Evolutionary conservation across 2,888 invertebrate species (phyloP).

Genomic region (Pegoplata infirma): DNA sequence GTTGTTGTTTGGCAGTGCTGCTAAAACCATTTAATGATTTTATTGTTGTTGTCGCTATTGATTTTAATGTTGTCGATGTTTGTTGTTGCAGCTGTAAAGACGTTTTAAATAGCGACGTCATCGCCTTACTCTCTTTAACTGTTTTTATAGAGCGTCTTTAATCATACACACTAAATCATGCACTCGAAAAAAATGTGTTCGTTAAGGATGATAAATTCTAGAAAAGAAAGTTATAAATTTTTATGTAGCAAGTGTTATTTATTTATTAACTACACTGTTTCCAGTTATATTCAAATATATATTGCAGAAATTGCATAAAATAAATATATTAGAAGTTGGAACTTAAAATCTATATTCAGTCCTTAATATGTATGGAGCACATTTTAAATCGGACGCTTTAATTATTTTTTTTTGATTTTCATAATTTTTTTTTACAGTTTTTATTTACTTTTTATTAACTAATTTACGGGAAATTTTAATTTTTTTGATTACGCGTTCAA

Average conservation of each 20-base stretch:
- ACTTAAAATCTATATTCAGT: too few relatives aligned
- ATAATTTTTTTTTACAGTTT: too few relatives aligned
- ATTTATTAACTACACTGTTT: not conserved
- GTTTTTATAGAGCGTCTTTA: not conserved
- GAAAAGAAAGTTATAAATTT: not conserved
- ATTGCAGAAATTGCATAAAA: too few relatives aligned
- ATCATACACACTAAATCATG: constrained; percentile 7
- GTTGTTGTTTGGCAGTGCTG: constrained; percentile 55
- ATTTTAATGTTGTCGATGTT: constrained; percentile 37
- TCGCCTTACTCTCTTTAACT: constrained; percentile 24
- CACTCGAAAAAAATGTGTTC: constrained; percentile 6
- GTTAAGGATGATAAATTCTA: not conserved
- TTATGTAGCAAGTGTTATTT: not conserved
- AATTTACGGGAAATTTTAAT: too few relatives aligned
- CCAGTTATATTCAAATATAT: not conserved
- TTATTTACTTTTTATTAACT: too few relatives aligned
- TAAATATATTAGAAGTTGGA: too few relatives aligned
- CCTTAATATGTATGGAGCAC: too few relatives aligned
- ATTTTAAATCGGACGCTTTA: too few relatives aligned
- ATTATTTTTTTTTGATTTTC: too few relatives aligned
- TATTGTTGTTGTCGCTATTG: constrained; percentile 48
- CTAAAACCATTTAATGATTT: constrained; percentile 46
- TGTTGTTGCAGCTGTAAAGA: constrained; percentile 25
- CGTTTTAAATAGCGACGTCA: constrained; percentile 47
- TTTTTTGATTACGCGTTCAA: too few relatives aligned